Base-by-base conservation (phyloP, 2,797 vertebrate species). In the Cyprinodon diabolis region DNA sequence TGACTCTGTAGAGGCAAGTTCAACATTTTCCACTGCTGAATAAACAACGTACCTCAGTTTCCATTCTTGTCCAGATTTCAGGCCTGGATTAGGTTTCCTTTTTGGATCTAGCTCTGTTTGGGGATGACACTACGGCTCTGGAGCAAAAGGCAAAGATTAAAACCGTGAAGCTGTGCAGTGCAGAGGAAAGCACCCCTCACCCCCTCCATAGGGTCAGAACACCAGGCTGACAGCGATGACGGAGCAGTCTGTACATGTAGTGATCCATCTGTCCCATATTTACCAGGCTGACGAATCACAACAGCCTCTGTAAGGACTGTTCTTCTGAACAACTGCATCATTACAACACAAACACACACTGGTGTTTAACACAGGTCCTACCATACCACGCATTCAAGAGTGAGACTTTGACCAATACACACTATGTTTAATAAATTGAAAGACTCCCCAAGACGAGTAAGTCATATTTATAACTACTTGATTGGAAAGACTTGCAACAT, bases 231-330 rank as follows among this genome's bases (percentile, higher is more conserved):
- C 37, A 63, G 43, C 15, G 80, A 66, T 51, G 82, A 77, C 12
- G 54, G 69, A 11, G 62, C 52, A 45, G 57, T 43, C 30, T 9
- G 60, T 25, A n/a, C 40, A 54, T 48, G 56, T 1, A 37, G 21
- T 84, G 84, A 90, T 60, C 68, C 89, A 83, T 87, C 23, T 54
- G 78, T 60, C 48, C 75, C 79, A 74, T 13, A 86, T 86, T 81
- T 84, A 89, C 81, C 69, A 71, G 51, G 51, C 72, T 84, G 81
- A 84, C 75, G 51, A 47, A 75, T 23, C 69, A 57, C 56, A 45
- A 3, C 4, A 5, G 70, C 23, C 21, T 70, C 47, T 71, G 30
- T n/a, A 30, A 7, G 48, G 23, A 43, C 17, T 58, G 58, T 69
- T 80, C 66, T 69, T 71, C 52, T 37, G 63, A 66, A 79, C 73